Evolutionary conservation across 2,888 invertebrate genomes (phyloP).

Genomic region (Alloscopus bannaensis): DNA sequence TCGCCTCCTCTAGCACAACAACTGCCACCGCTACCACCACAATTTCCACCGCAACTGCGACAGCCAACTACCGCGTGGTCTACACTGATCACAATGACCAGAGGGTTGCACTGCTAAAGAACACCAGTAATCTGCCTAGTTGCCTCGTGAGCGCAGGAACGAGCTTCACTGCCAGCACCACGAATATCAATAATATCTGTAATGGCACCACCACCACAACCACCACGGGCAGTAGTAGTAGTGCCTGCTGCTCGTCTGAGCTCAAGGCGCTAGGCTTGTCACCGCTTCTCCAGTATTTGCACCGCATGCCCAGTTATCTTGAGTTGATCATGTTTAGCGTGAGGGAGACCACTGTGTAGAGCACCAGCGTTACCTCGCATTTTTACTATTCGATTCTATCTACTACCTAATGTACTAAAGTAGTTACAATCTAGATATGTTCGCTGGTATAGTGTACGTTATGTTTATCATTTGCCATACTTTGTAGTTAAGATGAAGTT

Average conservation of each 20-base stretch:
- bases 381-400: no score
- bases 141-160: conserved; percentile 55
- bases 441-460: no score
- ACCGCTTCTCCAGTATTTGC: conserved; percentile 71
- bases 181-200: conserved; percentile 57
- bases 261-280: conserved; percentile 66
- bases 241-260: conserved; percentile 55
- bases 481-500: no score
- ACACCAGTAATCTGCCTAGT: conserved; percentile 53
- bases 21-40: conserved; percentile 40
- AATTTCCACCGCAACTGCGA: conserved; percentile 53
- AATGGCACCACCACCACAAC: conserved; percentile 35
- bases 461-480: no score
- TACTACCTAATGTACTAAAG: no score
- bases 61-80: conserved; percentile 60
- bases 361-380: no score
- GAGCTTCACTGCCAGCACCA: conserved; percentile 57
- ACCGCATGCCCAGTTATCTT: conserved; percentile 72
- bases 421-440: no score
- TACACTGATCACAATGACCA: conserved; percentile 59
- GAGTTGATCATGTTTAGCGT: conserved; percentile 72
- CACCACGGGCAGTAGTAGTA: conserved; percentile 19
- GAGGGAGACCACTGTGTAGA: conserved; percentile 71
- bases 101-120: conserved; percentile 58
- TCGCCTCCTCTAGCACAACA: conserved; percentile 1